Evolutionary conservation across 1,140 invertebrate genomes (phyloP).

Genomic region (Adoxophyes honmai): DNA sequence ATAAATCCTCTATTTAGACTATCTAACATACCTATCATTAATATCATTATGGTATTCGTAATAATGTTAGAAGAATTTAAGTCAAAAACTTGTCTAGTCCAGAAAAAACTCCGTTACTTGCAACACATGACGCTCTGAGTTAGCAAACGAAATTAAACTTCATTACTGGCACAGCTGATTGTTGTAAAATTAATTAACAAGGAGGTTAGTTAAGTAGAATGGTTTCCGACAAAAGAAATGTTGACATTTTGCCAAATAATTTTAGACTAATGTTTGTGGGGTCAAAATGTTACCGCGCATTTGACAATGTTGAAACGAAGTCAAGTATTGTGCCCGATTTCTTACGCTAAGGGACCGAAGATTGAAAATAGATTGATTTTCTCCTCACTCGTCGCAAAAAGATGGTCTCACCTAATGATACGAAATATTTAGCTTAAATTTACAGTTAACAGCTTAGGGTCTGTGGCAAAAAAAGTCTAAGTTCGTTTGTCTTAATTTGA

Average conservation of each 20-base stretch:
- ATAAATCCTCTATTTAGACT: too few species aligned
- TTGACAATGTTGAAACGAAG: not conserved
- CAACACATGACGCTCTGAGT: too few species aligned
- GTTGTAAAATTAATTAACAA: constrained; percentile 28
- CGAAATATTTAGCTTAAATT: constrained; percentile 50
- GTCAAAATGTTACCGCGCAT: constrained; percentile 34
- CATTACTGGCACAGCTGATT: constrained; percentile 1
- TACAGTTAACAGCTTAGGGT: constrained; percentile 42
- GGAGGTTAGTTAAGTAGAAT: constrained; percentile 22
- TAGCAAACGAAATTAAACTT: not conserved
- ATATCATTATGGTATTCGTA: too few species aligned
- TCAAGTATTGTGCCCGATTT: not conserved
- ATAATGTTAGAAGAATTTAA: too few species aligned
- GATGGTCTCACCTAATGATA: constrained; percentile 31
- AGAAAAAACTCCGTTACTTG: too few species aligned
- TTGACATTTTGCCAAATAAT: constrained; percentile 55
- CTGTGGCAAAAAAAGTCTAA: constrained; percentile 24
- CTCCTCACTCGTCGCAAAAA: not conserved
- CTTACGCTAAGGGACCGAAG: constrained; percentile 13
- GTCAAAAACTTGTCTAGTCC: too few species aligned
- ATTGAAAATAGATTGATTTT: not conserved
- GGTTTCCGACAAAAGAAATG: constrained; percentile 31
- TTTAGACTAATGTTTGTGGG: constrained; percentile 44
- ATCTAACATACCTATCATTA: too few species aligned
- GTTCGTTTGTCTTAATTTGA: constrained; percentile 20